These are phyloP conservation scores for Drosophila willistoni DNA, from an alignment of 1,140 invertebrate species.

Conservation along the genomic window DNA sequence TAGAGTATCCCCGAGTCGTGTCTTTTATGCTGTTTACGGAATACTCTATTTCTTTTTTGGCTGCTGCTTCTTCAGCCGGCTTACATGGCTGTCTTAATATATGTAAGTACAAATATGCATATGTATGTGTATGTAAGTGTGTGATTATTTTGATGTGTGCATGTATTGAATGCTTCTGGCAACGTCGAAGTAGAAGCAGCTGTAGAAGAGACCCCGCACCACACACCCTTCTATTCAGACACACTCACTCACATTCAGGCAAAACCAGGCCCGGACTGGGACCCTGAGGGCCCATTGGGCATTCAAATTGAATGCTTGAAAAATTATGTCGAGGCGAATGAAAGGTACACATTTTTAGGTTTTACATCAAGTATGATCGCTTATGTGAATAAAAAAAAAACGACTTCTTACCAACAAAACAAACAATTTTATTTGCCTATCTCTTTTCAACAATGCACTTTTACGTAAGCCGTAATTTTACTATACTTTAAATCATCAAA, in stretches of 20 bases:
- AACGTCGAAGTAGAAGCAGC: conserved; percentile 49
- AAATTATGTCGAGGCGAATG: too few relatives aligned
- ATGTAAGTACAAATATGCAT: neutral
- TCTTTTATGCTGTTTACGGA: conserved; percentile 3
- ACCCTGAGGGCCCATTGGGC: too few relatives aligned
- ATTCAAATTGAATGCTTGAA: too few relatives aligned
- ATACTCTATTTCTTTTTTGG: conserved; percentile 12
- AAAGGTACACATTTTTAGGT: too few relatives aligned
- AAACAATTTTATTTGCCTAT: too few relatives aligned
- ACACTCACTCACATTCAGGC: conserved; percentile 11
- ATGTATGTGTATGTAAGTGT: conserved; percentile 4
- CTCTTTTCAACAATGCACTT: too few relatives aligned
- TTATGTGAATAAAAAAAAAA: too few relatives aligned
- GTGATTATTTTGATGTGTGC: conserved; percentile 11
- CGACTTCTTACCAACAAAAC: too few relatives aligned
- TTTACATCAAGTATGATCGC: too few relatives aligned
- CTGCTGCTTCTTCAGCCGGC: conserved; percentile 47
- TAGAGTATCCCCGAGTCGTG: neutral
- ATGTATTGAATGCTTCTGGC: conserved; percentile 59
- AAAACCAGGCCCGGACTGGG: too few relatives aligned
- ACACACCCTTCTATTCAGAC: conserved; percentile 19
- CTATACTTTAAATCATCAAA: too few relatives aligned
- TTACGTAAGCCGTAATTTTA: too few relatives aligned
- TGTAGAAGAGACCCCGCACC: conserved; percentile 20
- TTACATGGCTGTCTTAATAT: conserved; percentile 18